These are phyloP conservation scores for Dromaius novaehollandiae DNA, from an alignment of 2,113 vertebrate genomes.

Conservation along the genomic window DNA sequence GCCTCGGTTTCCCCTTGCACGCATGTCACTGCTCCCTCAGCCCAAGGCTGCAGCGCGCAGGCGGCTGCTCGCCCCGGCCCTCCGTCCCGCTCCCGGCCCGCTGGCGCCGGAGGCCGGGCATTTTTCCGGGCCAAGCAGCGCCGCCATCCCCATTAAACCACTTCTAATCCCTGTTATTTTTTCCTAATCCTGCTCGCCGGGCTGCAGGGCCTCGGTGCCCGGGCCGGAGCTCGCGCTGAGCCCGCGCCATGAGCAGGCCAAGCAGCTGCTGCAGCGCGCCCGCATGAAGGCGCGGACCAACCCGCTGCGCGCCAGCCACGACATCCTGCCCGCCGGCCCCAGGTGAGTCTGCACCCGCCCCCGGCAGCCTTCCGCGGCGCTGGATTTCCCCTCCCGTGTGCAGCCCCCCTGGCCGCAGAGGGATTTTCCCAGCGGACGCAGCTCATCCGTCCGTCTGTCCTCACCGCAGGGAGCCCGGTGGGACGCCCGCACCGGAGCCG, in stretches of 20 bases:
- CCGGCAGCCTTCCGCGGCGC: too few species aligned
- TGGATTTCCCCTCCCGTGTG: neutral
- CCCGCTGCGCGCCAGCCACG: conserved; percentile 91
- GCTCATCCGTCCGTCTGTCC: neutral
- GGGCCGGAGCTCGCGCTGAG: conserved; percentile 82
- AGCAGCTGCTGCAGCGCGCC: conserved; percentile 87
- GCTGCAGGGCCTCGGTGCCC: conserved; percentile 75
- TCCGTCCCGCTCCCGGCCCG: too few species aligned
- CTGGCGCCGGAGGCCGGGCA: too few species aligned
- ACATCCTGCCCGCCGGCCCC: conserved; percentile 76
- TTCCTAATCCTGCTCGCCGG: conserved; percentile 50
- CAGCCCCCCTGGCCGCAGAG: too few species aligned
- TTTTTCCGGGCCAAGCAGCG: conserved; percentile 23
- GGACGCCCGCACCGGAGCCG: neutral
- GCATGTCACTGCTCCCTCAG: too few species aligned
- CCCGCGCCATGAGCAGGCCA: conserved; percentile 89
- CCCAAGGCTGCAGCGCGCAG: too few species aligned
- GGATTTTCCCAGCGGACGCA: neutral
- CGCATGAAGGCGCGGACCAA: conserved; percentile 89
- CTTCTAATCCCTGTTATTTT: conserved; percentile 77
- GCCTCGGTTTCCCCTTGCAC: neutral
- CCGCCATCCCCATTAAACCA: conserved; percentile 69
- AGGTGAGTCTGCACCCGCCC: conserved; percentile 75
- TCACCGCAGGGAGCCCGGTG: conserved; percentile 32
- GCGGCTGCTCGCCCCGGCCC: too few species aligned